These are phyloP conservation scores for Drosophila nasuta DNA, from an alignment of 1,140 invertebrate species.

Conservation along the genomic window DNA sequence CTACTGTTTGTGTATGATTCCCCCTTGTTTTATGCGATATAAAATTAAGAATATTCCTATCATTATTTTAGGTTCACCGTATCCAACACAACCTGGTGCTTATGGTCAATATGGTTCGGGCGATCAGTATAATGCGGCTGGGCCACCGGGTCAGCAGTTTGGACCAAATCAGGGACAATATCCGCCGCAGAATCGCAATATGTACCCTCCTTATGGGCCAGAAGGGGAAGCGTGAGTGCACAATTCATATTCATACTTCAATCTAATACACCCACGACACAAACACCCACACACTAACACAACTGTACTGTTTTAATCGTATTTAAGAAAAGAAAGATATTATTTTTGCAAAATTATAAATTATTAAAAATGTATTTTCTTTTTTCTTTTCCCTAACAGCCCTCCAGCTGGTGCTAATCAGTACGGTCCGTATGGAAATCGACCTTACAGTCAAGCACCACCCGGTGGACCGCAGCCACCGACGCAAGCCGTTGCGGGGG, in stretches of 20 bases:
- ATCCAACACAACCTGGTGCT: constrained; percentile 85
- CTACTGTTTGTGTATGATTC: neutral
- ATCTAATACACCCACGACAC: constrained; percentile 27
- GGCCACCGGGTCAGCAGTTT: constrained; percentile 85
- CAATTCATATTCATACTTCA: constrained; percentile 49
- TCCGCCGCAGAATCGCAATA: constrained; percentile 89
- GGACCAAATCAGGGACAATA: constrained; percentile 88
- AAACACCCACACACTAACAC: constrained; percentile 30
- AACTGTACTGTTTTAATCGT: constrained; percentile 48
- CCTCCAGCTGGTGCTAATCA: constrained; percentile 79
- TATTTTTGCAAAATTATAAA: neutral
- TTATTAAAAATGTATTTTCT: neutral
- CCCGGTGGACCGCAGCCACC: constrained; percentile 74
- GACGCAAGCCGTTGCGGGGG: constrained; percentile 64
- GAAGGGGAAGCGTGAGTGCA: constrained; percentile 86
- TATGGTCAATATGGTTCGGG: constrained; percentile 84
- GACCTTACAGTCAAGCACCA: constrained; percentile 79
- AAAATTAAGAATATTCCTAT: constrained; percentile 10
- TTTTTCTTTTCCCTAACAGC: constrained; percentile 34
- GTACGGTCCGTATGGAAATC: constrained; percentile 79
- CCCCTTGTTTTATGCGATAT: neutral
- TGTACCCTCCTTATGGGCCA: constrained; percentile 90
- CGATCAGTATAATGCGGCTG: constrained; percentile 85
- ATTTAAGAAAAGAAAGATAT: neutral
- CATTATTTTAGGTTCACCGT: constrained; percentile 81